These are phyloP conservation scores for Ramazzottius varieornatus DNA, from an alignment of 2,888 invertebrate genomes.

Conservation along the genomic window DNA sequence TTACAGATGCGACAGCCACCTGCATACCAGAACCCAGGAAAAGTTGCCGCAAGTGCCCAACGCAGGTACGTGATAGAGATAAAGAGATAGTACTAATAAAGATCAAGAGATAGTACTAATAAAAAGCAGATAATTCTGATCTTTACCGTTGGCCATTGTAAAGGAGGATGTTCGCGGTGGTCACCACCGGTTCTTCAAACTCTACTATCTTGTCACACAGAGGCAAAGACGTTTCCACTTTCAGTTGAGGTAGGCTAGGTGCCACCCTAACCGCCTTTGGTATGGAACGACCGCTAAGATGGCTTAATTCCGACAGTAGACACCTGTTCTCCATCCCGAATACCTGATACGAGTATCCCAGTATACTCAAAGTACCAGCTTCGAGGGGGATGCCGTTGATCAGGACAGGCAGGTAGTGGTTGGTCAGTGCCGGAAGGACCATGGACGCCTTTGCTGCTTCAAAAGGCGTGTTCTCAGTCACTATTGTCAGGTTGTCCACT, in stretches of 20 bases:
- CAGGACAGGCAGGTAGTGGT: not conserved
- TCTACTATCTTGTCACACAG: not conserved
- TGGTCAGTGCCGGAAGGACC: not conserved
- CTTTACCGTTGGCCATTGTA: conserved; percentile 3
- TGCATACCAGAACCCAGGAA: not conserved
- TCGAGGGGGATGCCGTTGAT: not conserved
- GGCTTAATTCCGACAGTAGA: not conserved
- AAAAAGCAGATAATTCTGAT: too few relatives aligned
- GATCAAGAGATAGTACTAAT: not conserved
- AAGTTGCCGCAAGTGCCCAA: not conserved
- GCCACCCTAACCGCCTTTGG: not conserved
- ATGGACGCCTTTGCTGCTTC: not conserved
- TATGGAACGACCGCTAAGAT: not conserved
- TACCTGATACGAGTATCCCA: not conserved
- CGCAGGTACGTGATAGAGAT: not conserved
- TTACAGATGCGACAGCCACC: too few relatives aligned
- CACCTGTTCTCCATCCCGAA: not conserved
- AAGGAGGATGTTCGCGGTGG: not conserved
- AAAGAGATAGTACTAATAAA: not conserved
- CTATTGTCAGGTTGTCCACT: not conserved
- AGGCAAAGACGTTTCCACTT: not conserved
- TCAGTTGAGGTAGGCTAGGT: not conserved
- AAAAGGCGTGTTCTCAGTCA: not conserved
- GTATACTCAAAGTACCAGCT: not conserved
- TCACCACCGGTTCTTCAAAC: not conserved